Evolutionary conservation across 2,797 vertebrate genomes (phyloP).

Genomic region (Helarctos malayanus): DNA sequence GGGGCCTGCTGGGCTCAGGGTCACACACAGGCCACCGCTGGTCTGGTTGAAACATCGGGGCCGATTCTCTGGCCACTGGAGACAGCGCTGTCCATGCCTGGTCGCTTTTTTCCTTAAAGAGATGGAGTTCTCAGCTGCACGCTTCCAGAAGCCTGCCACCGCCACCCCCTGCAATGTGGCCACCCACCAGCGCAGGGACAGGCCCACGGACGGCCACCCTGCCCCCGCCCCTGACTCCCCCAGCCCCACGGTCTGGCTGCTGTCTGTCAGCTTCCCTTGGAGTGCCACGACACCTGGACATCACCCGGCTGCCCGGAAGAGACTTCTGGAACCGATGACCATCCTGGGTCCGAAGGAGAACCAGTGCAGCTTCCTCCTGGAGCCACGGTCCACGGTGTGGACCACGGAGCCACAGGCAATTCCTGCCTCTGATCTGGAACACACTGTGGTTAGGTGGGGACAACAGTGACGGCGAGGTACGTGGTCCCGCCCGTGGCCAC

Average conservation of each 20-base stretch:
- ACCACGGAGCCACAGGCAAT: background rate
- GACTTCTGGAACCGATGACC: background rate
- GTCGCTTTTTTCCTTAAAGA: no score
- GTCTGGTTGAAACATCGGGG: background rate
- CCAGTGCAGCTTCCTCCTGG: background rate
- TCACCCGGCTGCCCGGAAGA: fast-evolving
- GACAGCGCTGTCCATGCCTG: fast-evolving
- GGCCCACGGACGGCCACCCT: background rate
- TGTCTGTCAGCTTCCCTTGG: background rate
- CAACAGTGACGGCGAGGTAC: fast-evolving
- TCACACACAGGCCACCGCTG: background rate
- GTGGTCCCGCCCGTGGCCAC: background rate
- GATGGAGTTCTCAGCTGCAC: no score
- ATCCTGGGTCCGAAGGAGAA: background rate
- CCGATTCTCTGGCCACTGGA: background rate
- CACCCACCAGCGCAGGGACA: fast-evolving
- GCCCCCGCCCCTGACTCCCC: background rate
- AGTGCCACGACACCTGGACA: background rate
- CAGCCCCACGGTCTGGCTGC: fast-evolving
- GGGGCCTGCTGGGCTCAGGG: background rate
- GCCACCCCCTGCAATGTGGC: fast-evolving
- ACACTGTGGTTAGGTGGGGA: background rate
- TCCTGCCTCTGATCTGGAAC: background rate
- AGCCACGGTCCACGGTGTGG: background rate
- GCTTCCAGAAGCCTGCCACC: fast-evolving